Evolutionary conservation across 2,113 vertebrate species (phyloP).

Genomic region (Aspidoscelis tigris): DNA sequence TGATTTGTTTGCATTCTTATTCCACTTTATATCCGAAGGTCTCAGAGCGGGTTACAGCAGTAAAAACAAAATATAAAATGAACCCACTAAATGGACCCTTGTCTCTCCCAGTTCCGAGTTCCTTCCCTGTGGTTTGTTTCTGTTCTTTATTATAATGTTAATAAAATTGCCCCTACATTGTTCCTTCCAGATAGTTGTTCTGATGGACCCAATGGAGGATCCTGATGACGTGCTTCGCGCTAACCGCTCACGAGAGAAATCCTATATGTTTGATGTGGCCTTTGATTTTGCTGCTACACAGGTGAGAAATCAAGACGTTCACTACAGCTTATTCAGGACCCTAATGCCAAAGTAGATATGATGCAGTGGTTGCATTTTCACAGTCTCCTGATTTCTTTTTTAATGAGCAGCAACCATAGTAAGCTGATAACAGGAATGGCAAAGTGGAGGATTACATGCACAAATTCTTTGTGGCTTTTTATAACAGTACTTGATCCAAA

Average conservation of each 20-base stretch:
- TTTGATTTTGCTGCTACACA: constrained; percentile 90
- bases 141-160: background rate
- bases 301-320: constrained; percentile 67
- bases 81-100: too few species aligned
- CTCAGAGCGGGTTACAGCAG: background rate
- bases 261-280: constrained; percentile 88
- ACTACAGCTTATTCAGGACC: background rate
- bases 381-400: background rate
- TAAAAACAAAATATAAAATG: too few species aligned
- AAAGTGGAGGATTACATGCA: background rate
- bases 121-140: background rate
- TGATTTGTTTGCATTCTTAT: background rate
- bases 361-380: background rate
- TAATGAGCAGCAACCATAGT: background rate
- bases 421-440: background rate
- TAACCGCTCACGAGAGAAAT: constrained; percentile 89
- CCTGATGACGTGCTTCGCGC: constrained; percentile 85
- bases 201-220: constrained; percentile 92
- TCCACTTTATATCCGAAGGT: background rate
- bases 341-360: background rate
- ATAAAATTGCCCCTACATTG: fast-evolving
- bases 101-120: background rate
- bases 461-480: too few species aligned
- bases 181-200: constrained; percentile 84
- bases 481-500: background rate